Evolutionary conservation across 2,797 vertebrate genomes (phyloP), one percentile per base, ranked within the genome.

Genomic region (Alfaro cultratus): DNA sequence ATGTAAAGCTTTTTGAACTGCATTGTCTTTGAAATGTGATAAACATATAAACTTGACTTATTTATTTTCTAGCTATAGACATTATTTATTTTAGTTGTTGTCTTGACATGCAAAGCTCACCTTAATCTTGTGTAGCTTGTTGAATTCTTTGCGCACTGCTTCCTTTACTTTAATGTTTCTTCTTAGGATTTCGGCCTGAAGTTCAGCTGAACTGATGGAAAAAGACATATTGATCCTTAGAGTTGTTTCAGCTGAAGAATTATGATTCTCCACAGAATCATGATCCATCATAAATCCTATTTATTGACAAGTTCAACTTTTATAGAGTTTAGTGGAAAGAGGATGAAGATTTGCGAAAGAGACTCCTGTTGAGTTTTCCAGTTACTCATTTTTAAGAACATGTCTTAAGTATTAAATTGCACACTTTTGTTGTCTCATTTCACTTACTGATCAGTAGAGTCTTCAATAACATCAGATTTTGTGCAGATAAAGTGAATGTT

Each of bases 401-500:
- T 36, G 21, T 23, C 10, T 12, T 68, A 4, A 41, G 21, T 68
- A 68, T 23, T 41, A 21, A 8, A 18, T 49, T 18, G 15, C 46
- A 9, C 49, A 23, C 49, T 53, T 53, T 53, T 53, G 5, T 11
- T 0, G 26, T 76, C 0, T 51, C 0, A 45, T 64, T 64, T 47
- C 21, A 64, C 86, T 87, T 81, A 89, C 87, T 1, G 2, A 5
- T 41, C 23, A n/a, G 49, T 21, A 0, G 0, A 10, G 62, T n/a
- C 6, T 2, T 1, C 16, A n/a, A 29, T 1, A 0, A 0, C 0
- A 46, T 92, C 91, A n/a, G 86, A 86, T 64, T 89, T 91, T 1
- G 91, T 89, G 89, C 91, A 92, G 75, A 91, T 91, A 1, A 92
- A 91, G 26, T 78, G 41, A 73, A 93, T 86, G 0, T 4, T 10